These are phyloP conservation scores for Ovis aries DNA, from an alignment of 2,113 vertebrate genomes.

Conservation along the genomic window ARS-UI_Ramb_v3.0 NC_056055.1:205696501-205697000, in stretches of 20 bases:
- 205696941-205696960: conserved; percentile 75
- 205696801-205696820: conserved; percentile 43
- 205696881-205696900: conserved; percentile 39
- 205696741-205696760: conserved; percentile 73
- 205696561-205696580: not conserved
- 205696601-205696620: not conserved
- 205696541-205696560: not conserved
- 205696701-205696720: conserved; percentile 70
- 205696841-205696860: not conserved
- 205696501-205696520: not conserved
- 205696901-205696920: conserved; percentile 72
- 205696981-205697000: conserved; percentile 27
- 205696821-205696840: conserved; percentile 30
- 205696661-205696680: conserved; percentile 3
- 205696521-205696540: not conserved
- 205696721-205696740: conserved; percentile 78
- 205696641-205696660: not conserved
- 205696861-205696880: conserved; percentile 59
- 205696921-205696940: conserved; percentile 76
- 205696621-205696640: not conserved
- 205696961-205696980: conserved; percentile 75
- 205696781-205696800: not conserved
- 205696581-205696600: not conserved
- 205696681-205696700: conserved; percentile 40
- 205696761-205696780: conserved; percentile 67